Percentiles rank a stretch among this genome's conserved stretches.
Evolutionary conservation across 92 coral and sea anemone species (phyloP).

Genomic region (Parazoanthus darwini): DNA sequence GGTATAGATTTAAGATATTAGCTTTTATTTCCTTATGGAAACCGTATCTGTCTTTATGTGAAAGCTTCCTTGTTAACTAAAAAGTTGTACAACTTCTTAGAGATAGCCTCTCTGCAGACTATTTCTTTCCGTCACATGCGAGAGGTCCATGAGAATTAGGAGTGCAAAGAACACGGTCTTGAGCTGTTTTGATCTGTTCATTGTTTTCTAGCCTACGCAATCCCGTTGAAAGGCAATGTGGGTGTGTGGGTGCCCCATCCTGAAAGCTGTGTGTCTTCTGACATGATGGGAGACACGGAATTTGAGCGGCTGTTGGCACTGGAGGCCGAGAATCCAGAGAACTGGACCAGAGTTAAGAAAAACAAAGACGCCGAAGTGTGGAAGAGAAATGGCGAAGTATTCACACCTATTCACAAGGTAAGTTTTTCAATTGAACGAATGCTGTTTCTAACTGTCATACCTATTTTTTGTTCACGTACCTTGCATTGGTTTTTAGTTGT

Average conservation of each 20-base stretch:
- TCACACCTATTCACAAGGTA: constrained; percentile 87
- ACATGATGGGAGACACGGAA: constrained; percentile 86
- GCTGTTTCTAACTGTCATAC: too few relatives aligned
- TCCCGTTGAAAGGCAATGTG: constrained; percentile 39
- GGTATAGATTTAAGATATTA: too few relatives aligned
- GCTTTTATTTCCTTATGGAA: too few relatives aligned
- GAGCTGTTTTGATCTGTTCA: background rate
- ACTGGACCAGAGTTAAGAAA: constrained; percentile 83
- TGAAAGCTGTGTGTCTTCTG: constrained; percentile 69
- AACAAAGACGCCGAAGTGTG: constrained; percentile 84
- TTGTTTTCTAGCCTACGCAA: constrained; percentile 21
- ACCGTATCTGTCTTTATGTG: background rate
- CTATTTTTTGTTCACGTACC: too few relatives aligned
- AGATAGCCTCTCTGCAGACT: too few relatives aligned
- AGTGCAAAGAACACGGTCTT: background rate
- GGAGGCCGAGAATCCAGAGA: constrained; percentile 73
- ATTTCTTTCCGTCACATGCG: too few relatives aligned
- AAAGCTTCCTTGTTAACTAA: background rate
- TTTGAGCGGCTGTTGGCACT: constrained; percentile 79
- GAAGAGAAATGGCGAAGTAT: constrained; percentile 73
- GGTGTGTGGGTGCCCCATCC: constrained; percentile 42
- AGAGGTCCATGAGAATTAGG: too few relatives aligned
- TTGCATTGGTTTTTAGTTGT: too few relatives aligned
- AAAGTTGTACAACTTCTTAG: too few relatives aligned
- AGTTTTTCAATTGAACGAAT: too few relatives aligned